These are phyloP conservation scores for Cataglyphis livida DNA, from an alignment of 2,888 invertebrate genomes.

Conservation along the genomic window DNA sequence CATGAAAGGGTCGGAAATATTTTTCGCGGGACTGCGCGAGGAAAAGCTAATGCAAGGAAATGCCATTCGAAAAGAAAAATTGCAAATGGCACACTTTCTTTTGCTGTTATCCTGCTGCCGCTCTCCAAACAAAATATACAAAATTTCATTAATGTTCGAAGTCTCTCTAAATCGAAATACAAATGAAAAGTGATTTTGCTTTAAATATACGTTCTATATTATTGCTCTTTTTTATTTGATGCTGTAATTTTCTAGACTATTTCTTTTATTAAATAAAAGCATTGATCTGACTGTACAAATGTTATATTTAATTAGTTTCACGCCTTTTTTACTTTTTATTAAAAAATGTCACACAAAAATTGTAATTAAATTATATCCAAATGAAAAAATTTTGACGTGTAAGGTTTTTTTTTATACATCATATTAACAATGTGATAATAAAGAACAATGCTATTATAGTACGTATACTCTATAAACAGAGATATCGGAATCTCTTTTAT, in stretches of 20 bases:
- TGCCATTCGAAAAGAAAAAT: constrained; percentile 14
- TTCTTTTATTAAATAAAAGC: not conserved
- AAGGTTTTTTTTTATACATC: not conserved
- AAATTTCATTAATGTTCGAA: not conserved
- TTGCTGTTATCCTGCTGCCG: not conserved
- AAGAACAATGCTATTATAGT: not conserved
- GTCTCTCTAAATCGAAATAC: not conserved
- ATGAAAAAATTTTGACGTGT: not conserved
- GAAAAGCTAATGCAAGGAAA: constrained; percentile 19
- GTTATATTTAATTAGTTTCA: not conserved
- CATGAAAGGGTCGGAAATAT: constrained; percentile 65
- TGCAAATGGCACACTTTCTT: constrained; percentile 5
- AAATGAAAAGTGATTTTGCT: not conserved
- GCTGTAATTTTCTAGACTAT: not conserved
- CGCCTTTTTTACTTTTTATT: not conserved
- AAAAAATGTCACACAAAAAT: not conserved
- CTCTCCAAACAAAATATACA: not conserved
- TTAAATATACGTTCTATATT: not conserved
- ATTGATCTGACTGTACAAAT: not conserved
- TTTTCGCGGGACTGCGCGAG: constrained; percentile 42
- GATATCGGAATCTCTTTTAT: not conserved
- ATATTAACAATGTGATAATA: not conserved
- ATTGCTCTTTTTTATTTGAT: not conserved
- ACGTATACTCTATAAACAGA: not conserved
- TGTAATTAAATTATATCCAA: constrained; percentile 2